These are phyloP conservation scores for Phainopepla nitens DNA, from an alignment of 2,113 vertebrate genomes.

Conservation along the genomic window DNA sequence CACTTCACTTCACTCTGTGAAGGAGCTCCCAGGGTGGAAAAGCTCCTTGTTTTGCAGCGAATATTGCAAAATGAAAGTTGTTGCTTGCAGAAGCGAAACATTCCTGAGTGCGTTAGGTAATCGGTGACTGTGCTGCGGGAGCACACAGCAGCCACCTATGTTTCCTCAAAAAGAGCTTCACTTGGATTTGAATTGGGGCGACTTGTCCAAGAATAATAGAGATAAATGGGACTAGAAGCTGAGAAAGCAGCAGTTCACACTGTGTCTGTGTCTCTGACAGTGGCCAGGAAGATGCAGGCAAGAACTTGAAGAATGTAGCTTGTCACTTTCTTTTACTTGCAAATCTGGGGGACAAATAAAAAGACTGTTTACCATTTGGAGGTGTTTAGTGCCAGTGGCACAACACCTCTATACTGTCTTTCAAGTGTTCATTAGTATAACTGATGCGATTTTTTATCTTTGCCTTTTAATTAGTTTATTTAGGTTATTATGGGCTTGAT, in stretches of 20 bases:
- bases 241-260: background rate
- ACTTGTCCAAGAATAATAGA: background rate
- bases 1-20: background rate
- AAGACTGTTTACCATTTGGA: background rate
- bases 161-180: background rate
- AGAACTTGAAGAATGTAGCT: background rate
- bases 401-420: background rate
- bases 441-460: background rate
- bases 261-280: background rate
- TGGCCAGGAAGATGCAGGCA: background rate
- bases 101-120: background rate
- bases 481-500: background rate
- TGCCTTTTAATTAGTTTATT: background rate
- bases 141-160: background rate
- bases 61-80: constrained; percentile 1
- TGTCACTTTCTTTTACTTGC: background rate
- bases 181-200: background rate
- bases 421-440: background rate
- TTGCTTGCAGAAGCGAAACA: background rate
- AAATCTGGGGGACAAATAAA: background rate
- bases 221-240: background rate
- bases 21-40: background rate
- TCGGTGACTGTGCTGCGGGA: background rate
- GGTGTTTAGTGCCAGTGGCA: background rate
- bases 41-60: background rate